Evolutionary conservation across 2,888 invertebrate species (phyloP).

Genomic region (Acanthoscelides obtectus): DNA sequence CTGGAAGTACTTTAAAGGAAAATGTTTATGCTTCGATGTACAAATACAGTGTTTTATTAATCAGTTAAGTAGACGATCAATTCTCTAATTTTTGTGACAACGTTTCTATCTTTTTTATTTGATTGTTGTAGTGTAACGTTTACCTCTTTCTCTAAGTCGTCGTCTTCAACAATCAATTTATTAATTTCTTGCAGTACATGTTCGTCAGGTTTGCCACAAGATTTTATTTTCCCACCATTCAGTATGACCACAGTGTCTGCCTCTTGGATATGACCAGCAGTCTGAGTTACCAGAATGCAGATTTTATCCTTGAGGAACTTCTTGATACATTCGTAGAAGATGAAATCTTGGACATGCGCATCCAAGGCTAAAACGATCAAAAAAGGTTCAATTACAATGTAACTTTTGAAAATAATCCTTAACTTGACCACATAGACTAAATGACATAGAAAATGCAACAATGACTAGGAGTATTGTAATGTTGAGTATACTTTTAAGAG

Average conservation of each 20-base stretch:
- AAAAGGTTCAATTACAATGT: too few species aligned
- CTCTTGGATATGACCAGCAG: slow-evolving; percentile 29
- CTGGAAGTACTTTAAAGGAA: too few species aligned
- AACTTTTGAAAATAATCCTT: too few species aligned
- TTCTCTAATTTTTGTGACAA: slow-evolving; percentile 6
- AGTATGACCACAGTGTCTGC: slow-evolving; percentile 29
- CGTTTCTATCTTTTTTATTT: slow-evolving; percentile 15
- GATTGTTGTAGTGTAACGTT: not conserved
- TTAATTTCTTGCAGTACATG: slow-evolving; percentile 8
- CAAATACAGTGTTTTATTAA: too few species aligned
- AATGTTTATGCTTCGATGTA: too few species aligned
- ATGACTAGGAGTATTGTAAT: too few species aligned
- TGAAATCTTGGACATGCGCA: slow-evolving; percentile 30
- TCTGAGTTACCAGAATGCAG: slow-evolving; percentile 35
- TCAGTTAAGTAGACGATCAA: too few species aligned
- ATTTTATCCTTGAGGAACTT: slow-evolving; percentile 33
- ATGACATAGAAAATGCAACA: too few species aligned
- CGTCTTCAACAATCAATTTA: slow-evolving; percentile 9
- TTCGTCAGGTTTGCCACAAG: slow-evolving; percentile 10
- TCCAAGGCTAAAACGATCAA: slow-evolving; percentile 31
- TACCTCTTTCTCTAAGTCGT: slow-evolving; percentile 12
- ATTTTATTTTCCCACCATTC: slow-evolving; percentile 16
- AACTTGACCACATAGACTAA: too few species aligned
- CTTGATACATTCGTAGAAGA: slow-evolving; percentile 34
- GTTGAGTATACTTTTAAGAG: too few species aligned